Evolutionary conservation across 2,797 vertebrate species (phyloP).

Genomic region (Miopithecus talapoin): DNA sequence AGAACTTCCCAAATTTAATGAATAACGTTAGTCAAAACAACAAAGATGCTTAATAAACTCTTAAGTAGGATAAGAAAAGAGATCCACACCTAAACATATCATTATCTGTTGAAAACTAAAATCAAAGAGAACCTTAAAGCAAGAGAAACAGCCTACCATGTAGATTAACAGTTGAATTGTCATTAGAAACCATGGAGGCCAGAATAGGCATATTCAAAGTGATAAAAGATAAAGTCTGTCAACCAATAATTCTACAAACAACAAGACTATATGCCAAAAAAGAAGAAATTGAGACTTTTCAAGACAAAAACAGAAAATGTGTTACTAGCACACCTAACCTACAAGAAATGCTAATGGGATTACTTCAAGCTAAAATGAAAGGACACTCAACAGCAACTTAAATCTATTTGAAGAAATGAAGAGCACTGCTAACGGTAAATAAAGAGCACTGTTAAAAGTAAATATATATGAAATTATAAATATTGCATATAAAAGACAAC

Average conservation of each 20-base stretch:
- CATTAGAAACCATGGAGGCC: background rate
- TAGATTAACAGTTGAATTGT: background rate
- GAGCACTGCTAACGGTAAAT: background rate
- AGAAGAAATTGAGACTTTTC: background rate
- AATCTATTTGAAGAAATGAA: background rate
- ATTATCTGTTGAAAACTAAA: background rate
- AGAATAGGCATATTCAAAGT: background rate
- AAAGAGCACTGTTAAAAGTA: background rate
- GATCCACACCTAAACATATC: too few species aligned
- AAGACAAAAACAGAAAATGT: background rate
- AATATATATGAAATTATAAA: background rate
- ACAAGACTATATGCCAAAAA: background rate
- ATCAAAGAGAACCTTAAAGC: background rate
- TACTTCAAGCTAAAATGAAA: background rate
- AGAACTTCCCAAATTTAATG: background rate
- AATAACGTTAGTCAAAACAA: background rate
- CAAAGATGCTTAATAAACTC: too few species aligned
- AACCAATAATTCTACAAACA: background rate
- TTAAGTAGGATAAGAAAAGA: background rate
- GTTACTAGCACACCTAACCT: background rate
- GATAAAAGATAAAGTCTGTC: background rate
- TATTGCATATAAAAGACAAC: background rate
- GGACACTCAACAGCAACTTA: background rate
- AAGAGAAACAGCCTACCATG: background rate
- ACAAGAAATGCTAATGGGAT: background rate